Evolutionary conservation across 2,113 vertebrate genomes (phyloP), one percentile per base, ranked within the genome.

Genomic region (Ginglymostoma cirratum): DNA sequence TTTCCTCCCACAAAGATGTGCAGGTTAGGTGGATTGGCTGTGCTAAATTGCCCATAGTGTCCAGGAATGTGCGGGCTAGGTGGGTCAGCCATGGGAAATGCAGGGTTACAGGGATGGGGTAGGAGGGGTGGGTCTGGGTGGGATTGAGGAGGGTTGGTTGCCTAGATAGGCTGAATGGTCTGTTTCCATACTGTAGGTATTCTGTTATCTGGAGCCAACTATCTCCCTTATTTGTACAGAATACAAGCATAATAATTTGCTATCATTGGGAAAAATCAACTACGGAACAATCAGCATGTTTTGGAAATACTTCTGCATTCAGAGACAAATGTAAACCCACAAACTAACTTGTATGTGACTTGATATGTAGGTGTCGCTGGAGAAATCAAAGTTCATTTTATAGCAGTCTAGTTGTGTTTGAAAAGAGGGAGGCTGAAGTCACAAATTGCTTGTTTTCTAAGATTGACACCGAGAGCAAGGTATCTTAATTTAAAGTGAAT

Each of bases 271-370:
- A 30, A 95, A 90, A 76, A 72, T 70, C 67, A 48, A 19, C 42
- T 42, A 52, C 67, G 76, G 42, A 2, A 95, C 34, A 76, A 52
- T 66, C 23, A 95, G 30, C 42, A 95, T 70, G 52, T 48, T 45
- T 65, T 24, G 14, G 52, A 95, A 95, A 76, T 8, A 76, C 6
- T 72, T n/a, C 34, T 76, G 67, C 30, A 61, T 95, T 95, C 42
- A 72, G 69, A 34, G 69, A 52, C 6, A 69, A 95, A 95, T 95
- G 67, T 95, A 45, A 70, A 95, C 72, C 94, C 67, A 95, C 52
- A 24, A 72, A 70, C 94, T 30, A 95, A 72, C 12, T 95, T 27
- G 27, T 72, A 94, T 45, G 10, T 45, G n/a, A 67, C 70, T 42
- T 70, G 93, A 94, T 94, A 70, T 92, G 8, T 17, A 17, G 55